Conservation (phyloP, 2,113 vertebrate genomes). For the Sinocyclocheilus maitianheensis region DNA sequence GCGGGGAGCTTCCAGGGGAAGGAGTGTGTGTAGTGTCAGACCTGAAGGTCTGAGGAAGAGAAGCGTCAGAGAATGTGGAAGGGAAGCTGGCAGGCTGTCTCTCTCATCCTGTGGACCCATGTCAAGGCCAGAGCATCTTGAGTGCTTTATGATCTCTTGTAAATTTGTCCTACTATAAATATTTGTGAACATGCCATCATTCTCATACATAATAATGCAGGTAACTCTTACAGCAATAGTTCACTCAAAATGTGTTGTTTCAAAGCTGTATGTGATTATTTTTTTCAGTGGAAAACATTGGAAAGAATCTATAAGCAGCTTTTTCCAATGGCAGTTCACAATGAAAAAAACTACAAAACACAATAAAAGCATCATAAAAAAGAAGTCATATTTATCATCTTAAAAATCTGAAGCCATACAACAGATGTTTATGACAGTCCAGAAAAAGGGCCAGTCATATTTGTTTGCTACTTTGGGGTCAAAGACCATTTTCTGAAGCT, state of each 20-base stretch:
- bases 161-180: neutral
- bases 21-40: conserved; percentile 24
- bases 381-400: neutral
- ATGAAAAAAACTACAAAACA: neutral
- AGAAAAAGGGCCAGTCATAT: neutral
- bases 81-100: neutral
- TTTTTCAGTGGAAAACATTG: neutral
- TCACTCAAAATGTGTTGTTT: neutral
- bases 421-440: neutral
- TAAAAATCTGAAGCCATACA: neutral
- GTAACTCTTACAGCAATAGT: neutral
- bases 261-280: neutral
- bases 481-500: neutral
- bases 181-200: neutral
- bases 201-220: neutral
- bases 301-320: neutral
- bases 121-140: conserved; percentile 9
- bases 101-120: neutral
- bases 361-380: neutral
- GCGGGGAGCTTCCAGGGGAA: conserved; percentile 36
- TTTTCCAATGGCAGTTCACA: neutral
- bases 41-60: neutral
- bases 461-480: too few species aligned
- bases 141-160: neutral
- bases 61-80: conserved; percentile 4